Evolutionary conservation across 2,797 vertebrate species (phyloP).

Genomic region (Falco novaeseelandiae): DNA sequence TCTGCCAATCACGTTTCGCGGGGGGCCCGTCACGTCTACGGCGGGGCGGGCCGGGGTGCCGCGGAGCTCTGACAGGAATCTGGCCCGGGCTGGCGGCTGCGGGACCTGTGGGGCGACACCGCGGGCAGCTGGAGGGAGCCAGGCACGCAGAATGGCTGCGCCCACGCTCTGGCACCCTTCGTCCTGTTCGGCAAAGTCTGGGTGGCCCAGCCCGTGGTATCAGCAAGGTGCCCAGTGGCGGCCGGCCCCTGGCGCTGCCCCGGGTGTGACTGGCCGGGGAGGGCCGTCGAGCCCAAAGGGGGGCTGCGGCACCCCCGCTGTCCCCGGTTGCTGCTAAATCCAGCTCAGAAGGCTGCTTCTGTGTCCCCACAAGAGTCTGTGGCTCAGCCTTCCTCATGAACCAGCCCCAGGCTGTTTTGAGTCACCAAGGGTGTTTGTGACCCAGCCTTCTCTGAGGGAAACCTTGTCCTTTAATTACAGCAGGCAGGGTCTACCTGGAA

Average conservation of each 20-base stretch:
- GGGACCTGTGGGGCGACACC: too few species aligned
- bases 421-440: background rate
- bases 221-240: background rate
- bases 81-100: too few species aligned
- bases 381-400: too few species aligned
- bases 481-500: background rate
- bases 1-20: background rate
- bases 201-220: rapidly evolving
- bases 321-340: too few species aligned
- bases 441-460: background rate
- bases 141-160: rapidly evolving
- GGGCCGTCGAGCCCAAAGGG: background rate
- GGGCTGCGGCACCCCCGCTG: too few species aligned
- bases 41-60: too few species aligned
- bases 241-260: rapidly evolving
- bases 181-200: background rate
- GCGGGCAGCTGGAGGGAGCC: background rate
- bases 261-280: background rate
- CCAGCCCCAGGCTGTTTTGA: background rate
- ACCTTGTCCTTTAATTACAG: too few species aligned
- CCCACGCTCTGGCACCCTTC: rapidly evolving
- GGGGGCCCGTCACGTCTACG: too few species aligned
- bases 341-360: too few species aligned
- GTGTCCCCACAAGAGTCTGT: too few species aligned
- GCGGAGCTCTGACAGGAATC: too few species aligned